Evolutionary conservation across 2,113 vertebrate genomes (phyloP), one percentile per base, ranked within the genome.

Genomic region (Cavia porcellus): DNA sequence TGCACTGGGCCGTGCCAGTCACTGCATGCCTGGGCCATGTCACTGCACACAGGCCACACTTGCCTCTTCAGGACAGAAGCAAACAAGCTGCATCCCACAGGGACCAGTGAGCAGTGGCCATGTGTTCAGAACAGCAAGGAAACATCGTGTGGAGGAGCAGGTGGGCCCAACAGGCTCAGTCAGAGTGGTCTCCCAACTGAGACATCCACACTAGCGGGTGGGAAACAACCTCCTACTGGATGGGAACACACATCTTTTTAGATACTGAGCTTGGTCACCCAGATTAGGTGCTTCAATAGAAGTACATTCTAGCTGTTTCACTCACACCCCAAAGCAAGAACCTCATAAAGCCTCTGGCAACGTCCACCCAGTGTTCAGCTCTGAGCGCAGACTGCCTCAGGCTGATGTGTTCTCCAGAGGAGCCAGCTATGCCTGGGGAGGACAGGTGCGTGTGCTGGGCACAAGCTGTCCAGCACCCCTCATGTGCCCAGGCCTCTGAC

Each of bases 381-480:
- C 64, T 85, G 86, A 38, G 19, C 85, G 90, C 97, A 94, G 95
- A 92, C 92, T 97, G 90, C 82, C 50, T 79, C 97, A 72, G 7
- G 97, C 96, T 98, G 80, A 98, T 98, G 97, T 22, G 47, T 97
- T 98, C 97, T 12, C 92, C 98, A 98, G 98, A 98, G 90, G 97
- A 92, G 81, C 5, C 22, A 70, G 87, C 89, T 55, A 82, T 90
- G 90, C 55, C 96, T 81, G 35, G 13, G 1, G 75, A 82, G 57
- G 35, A 77, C 62, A 12, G 92, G 38, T 7, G 70, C 92, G 24
- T 35, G 83, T 28, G 55, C 47, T 1, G 32, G 20, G 30, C 45
- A 25, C 4, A 17, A 64, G 96, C 82, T 30, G 47, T 88, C 45
- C 8, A 0, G 57, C 84, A 62, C 45, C 77, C 13, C 2, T 72